These are phyloP conservation scores for Sebastes alutus DNA, from an alignment of 2,797 vertebrate species.

Conservation along the genomic window DNA sequence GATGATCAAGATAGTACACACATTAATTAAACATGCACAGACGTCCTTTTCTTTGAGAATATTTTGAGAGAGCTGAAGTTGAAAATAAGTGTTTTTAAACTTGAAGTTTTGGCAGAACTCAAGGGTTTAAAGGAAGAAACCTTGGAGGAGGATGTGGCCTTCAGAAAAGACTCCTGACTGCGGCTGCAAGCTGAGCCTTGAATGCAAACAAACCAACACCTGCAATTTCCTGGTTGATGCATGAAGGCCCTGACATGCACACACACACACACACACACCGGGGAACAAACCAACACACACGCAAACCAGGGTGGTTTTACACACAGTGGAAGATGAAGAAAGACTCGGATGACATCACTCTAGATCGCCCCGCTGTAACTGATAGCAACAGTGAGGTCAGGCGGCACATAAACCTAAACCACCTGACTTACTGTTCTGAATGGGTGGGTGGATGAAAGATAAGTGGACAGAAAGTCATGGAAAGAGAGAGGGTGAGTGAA, in stretches of 20 bases:
- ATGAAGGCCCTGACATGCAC: slow-evolving; percentile 73
- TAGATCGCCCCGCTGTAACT: slow-evolving; percentile 61
- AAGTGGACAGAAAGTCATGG: slow-evolving; percentile 7
- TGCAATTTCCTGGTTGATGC: slow-evolving; percentile 81
- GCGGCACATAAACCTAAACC: slow-evolving; percentile 70
- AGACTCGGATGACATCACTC: slow-evolving; percentile 75
- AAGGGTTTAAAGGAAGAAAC: slow-evolving; percentile 56
- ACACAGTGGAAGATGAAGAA: slow-evolving; percentile 59
- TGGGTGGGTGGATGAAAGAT: slow-evolving; percentile 42
- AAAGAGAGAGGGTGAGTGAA: background rate
- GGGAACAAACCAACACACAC: slow-evolving; percentile 34
- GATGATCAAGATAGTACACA: background rate
- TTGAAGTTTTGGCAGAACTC: slow-evolving; percentile 52
- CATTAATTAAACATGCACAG: background rate
- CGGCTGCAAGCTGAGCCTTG: slow-evolving; percentile 74
- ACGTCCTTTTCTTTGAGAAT: slow-evolving; percentile 2
- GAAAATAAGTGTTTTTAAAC: slow-evolving; percentile 39
- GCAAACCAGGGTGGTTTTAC: slow-evolving; percentile 45
- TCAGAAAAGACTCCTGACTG: slow-evolving; percentile 57
- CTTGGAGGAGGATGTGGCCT: slow-evolving; percentile 69
- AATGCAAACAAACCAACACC: slow-evolving; percentile 83
- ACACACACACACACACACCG: slow-evolving; percentile 15
- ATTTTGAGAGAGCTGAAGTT: slow-evolving; percentile 12
- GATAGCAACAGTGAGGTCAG: slow-evolving; percentile 78
- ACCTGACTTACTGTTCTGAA: slow-evolving; percentile 67